These are phyloP conservation scores for Lepidurus arcticus DNA, from an alignment of 1,140 invertebrate species.

Conservation along the genomic window DNA sequence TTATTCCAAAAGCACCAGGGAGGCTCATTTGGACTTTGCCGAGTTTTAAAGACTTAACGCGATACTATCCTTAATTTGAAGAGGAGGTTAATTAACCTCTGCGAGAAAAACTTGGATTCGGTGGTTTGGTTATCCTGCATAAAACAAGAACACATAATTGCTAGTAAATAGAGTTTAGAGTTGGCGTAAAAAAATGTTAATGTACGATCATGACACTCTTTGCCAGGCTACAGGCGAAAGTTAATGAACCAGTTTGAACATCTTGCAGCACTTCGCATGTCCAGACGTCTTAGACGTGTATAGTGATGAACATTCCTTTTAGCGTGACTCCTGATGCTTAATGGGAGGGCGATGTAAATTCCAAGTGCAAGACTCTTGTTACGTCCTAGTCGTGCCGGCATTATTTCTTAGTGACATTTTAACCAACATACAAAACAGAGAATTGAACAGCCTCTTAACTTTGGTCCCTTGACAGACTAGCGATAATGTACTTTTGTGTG, in stretches of 20 bases:
- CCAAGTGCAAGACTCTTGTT: neutral
- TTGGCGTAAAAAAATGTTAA: neutral
- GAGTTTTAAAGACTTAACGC: too few relatives aligned
- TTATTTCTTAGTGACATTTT: neutral
- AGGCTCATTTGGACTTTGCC: too few relatives aligned
- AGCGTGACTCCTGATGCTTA: neutral
- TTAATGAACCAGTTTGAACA: constrained; percentile 5
- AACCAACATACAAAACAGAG: neutral
- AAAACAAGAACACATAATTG: too few relatives aligned
- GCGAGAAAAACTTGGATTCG: too few relatives aligned
- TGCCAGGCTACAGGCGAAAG: neutral
- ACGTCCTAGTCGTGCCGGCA: neutral
- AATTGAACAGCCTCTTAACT: neutral
- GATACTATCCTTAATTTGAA: too few relatives aligned
- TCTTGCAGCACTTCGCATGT: neutral
- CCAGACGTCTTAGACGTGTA: neutral
- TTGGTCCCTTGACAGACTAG: too few relatives aligned
- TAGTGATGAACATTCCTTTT: constrained; percentile 7
- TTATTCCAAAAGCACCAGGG: too few relatives aligned
- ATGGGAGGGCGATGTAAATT: constrained; percentile 8
- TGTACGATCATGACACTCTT: neutral
- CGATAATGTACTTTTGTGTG: too few relatives aligned
- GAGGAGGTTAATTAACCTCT: too few relatives aligned
- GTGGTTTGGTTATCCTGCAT: too few relatives aligned
- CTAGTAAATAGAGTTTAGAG: too few relatives aligned